Evolutionary conservation across 2,113 vertebrate genomes (phyloP), one percentile per base, ranked within the genome.

Genomic region (Ochotona princeps): DNA sequence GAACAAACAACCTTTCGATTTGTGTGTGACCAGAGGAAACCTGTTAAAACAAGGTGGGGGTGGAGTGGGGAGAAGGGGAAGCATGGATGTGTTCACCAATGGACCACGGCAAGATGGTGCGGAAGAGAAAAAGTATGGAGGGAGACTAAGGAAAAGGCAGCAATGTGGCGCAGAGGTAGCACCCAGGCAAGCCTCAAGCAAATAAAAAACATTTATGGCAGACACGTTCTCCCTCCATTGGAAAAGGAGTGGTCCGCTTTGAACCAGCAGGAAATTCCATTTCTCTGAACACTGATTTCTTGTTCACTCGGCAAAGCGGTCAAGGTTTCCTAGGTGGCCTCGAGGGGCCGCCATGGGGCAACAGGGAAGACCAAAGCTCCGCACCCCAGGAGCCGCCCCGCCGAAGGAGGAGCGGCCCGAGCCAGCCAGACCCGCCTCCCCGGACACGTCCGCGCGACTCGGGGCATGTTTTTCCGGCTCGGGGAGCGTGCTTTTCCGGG

Each of bases 401-500:
- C 4, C 30, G 0, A 0, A 12, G 12, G n/a, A 26, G 8, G 9
- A 17, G 10, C 15, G 1, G 6, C 20, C 2, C 1, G 1, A 25
- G 25, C 8, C 49, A 35, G 51, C 5, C 0, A 14, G 9, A 25
- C 7, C 89, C 88, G 18, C 76, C 91, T 38, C 51, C 3, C 0
- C 32, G 1, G 30, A 51, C 66, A 47, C 47, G 5, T 51, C 26
- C 20, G 8, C 54, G 38, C 7, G 20, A 11, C 61, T 30, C 15
- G 12, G 35, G 87, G 73, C 51, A 87, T 91, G 84, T 51, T 20
- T 44, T 95, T 94, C 81, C 75, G 76, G 51, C 60, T 2, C 6
- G 9, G 14, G 44, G 32, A 61, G 47, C 47, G 14, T 17, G 66
- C 1, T 14, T 95, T 93, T 95, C 95, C 91, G 89, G 95, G 95